Evolutionary conservation across 1,140 invertebrate species (phyloP).

Genomic region (Sinonovacula constricta): DNA sequence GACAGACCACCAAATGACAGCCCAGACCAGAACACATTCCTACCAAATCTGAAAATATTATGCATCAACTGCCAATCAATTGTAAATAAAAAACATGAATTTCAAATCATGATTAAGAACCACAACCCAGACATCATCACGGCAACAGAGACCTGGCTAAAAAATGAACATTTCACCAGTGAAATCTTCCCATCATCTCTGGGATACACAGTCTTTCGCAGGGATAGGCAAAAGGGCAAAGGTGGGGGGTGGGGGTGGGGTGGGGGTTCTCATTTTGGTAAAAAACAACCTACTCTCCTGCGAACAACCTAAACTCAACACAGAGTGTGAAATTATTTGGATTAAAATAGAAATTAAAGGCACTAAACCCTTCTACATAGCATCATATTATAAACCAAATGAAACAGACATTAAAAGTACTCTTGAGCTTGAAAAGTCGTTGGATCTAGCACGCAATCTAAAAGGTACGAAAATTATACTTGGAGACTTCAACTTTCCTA

Average conservation of each 20-base stretch:
- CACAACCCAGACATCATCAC: not conserved
- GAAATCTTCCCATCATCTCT: not conserved
- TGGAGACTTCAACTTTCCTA: not conserved
- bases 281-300: not conserved
- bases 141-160: not conserved
- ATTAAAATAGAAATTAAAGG: too few relatives aligned
- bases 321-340: too few relatives aligned
- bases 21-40: not conserved
- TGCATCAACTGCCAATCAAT: constrained; percentile 10
- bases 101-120: not conserved
- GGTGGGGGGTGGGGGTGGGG: too few relatives aligned
- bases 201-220: not conserved
- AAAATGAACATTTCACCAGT: constrained; percentile 4
- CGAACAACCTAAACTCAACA: not conserved
- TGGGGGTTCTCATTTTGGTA: not conserved
- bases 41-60: constrained; percentile 7
- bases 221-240: not conserved
- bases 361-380: too few relatives aligned
- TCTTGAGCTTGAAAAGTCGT: constrained; percentile 7
- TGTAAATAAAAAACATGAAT: constrained; percentile 6
- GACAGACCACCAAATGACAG: too few relatives aligned
- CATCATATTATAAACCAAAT: constrained; percentile 16
- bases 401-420: constrained; percentile 1
- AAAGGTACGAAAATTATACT: constrained; percentile 2
- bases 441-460: not conserved